Evolutionary conservation across 1,140 invertebrate species (phyloP).

Genomic region (Drosophila neocordata): DNA sequence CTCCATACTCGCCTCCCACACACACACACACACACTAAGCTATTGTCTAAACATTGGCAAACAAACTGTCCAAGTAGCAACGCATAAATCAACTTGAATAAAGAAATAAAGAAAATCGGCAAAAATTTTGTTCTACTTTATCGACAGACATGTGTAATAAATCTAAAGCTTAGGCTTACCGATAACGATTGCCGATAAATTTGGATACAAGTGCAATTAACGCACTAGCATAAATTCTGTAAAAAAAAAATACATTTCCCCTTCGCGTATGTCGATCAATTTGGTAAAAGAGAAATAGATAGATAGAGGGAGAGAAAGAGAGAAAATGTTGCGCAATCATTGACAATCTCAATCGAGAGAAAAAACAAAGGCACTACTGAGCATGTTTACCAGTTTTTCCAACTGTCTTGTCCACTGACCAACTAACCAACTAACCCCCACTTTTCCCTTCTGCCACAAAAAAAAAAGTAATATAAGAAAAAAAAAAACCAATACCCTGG

Average conservation of each 20-base stretch:
- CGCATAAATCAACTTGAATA: constrained; percentile 72
- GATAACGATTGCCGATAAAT: constrained; percentile 25
- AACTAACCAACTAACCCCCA: constrained; percentile 72
- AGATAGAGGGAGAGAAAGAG: constrained; percentile 5
- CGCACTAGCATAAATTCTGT: constrained; percentile 38
- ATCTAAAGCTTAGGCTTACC: constrained; percentile 25
- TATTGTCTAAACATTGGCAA: constrained; percentile 77
- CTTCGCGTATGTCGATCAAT: constrained; percentile 1
- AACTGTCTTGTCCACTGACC: constrained; percentile 61
- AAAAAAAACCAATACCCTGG: background rate
- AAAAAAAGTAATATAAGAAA: background rate
- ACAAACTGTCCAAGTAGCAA: constrained; percentile 46
- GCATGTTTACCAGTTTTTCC: constrained; percentile 57
- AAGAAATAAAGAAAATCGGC: constrained; percentile 7
- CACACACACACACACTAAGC: constrained; percentile 19
- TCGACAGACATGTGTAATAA: constrained; percentile 46
- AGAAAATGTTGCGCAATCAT: constrained; percentile 60
- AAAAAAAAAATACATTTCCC: background rate
- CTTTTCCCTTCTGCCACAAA: constrained; percentile 11
- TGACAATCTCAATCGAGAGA: constrained; percentile 32
- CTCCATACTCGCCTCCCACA: constrained; percentile 8
- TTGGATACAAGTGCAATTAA: constrained; percentile 66
- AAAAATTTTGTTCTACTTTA: constrained; percentile 63
- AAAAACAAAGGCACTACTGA: constrained; percentile 65
- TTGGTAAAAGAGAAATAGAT: constrained; percentile 8